Percentiles rank a stretch among this genome's conserved stretches.
Evolutionary conservation across 2,797 vertebrate genomes (phyloP).

Genomic region (Steatocranus sp.): DNA sequence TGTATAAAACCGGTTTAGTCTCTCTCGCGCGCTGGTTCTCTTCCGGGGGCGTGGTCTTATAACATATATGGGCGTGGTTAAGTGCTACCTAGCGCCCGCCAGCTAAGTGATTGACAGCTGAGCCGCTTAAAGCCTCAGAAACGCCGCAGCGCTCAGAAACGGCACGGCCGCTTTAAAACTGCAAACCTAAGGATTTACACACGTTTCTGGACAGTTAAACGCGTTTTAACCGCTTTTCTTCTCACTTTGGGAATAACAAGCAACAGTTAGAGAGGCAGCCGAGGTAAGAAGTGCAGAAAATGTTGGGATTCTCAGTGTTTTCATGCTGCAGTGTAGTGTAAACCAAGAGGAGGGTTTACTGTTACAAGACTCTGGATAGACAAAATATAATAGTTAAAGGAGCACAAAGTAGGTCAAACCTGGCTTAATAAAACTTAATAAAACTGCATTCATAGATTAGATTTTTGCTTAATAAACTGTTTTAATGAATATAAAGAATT

Average conservation of each 20-base stretch:
- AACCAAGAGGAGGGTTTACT: background rate
- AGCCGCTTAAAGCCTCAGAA: conserved; percentile 33
- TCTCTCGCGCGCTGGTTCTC: no score
- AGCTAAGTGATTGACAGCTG: conserved; percentile 51
- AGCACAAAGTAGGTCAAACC: background rate
- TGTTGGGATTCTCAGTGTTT: background rate
- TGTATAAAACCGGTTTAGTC: background rate
- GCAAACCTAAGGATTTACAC: background rate
- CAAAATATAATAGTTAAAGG: background rate
- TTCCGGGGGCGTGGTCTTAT: background rate
- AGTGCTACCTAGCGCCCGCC: background rate
- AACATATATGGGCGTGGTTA: background rate
- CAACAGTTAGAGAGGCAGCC: background rate
- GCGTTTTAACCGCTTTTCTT: background rate
- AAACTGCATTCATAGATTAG: background rate
- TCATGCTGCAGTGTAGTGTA: background rate
- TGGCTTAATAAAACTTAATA: background rate
- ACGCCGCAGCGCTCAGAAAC: background rate
- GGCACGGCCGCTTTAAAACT: background rate
- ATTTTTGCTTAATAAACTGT: background rate
- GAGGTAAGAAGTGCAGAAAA: conserved; percentile 17
- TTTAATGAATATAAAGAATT: background rate
- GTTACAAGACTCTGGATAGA: background rate
- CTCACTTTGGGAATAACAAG: background rate
- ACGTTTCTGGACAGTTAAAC: background rate